These are phyloP conservation scores for Physeter macrocephalus DNA, from an alignment of 2,113 vertebrate genomes.

Conservation along the genomic window DNA sequence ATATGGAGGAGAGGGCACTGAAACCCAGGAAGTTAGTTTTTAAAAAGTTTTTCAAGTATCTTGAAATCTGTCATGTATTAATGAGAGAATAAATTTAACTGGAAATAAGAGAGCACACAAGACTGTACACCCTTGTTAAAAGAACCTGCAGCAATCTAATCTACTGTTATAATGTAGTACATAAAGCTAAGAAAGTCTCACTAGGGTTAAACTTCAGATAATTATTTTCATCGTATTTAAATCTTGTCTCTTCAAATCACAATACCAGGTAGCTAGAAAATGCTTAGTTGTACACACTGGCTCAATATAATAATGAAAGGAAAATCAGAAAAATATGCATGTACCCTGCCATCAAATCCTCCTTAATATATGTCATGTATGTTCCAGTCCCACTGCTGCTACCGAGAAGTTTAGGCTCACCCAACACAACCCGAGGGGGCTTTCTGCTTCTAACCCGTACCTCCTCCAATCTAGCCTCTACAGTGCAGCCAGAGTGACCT, in stretches of 20 bases:
- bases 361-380: not conserved
- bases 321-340: not conserved
- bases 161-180: not conserved
- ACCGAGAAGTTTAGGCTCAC: not conserved
- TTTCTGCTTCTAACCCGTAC: not conserved
- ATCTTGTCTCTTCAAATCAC: not conserved
- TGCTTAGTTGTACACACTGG: not conserved
- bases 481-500: not conserved
- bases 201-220: not conserved
- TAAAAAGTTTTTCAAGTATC: not conserved
- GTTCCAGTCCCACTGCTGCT: not conserved
- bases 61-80: not conserved
- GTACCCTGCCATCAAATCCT: not conserved
- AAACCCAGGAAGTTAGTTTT: not conserved
- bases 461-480: not conserved
- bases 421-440: fast-evolving
- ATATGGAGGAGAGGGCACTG: not conserved
- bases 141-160: not conserved
- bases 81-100: not conserved
- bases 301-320: not conserved
- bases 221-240: not conserved
- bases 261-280: not conserved
- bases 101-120: not conserved
- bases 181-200: not conserved
- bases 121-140: not conserved